phyloP scores from a whole-genome alignment of 2,797 vertebrate genomes.

The Rhynchotus rufescens region DNA sequence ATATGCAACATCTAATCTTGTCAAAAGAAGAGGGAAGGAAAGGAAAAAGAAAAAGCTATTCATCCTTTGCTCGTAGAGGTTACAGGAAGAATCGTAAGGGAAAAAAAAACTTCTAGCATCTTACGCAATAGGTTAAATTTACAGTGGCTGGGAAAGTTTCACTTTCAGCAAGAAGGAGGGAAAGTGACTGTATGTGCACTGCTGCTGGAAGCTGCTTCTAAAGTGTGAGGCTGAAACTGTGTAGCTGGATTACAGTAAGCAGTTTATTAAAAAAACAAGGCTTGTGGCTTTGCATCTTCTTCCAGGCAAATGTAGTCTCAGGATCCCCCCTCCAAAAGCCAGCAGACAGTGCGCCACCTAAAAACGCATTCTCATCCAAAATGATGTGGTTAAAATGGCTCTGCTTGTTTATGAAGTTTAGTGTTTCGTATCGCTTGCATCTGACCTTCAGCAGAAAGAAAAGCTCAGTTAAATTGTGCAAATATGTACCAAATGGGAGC shows the following conservation, averaged over 20 bases:
- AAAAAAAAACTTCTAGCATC: constrained; percentile 40
- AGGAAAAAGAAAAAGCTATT: constrained; percentile 54
- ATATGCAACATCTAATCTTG: constrained; percentile 69
- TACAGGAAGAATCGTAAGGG: constrained; percentile 25
- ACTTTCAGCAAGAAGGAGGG: constrained; percentile 45
- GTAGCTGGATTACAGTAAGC: constrained; percentile 62
- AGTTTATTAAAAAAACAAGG: constrained; percentile 56
- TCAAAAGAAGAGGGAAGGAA: neutral
- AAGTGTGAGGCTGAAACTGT: constrained; percentile 43
- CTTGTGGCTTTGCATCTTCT: constrained; percentile 58
- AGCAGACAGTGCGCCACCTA: constrained; percentile 61
- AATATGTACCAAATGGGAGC: constrained; percentile 64
- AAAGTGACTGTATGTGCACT: constrained; percentile 39
- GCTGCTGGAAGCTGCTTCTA: constrained; percentile 58
- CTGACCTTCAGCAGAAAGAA: constrained; percentile 68
- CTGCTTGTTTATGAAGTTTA: constrained; percentile 70
- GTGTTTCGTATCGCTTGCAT: constrained; percentile 63
- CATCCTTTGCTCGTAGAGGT: constrained; percentile 41
- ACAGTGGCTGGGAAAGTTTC: constrained; percentile 58
- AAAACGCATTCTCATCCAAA: constrained; percentile 49
- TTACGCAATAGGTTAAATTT: constrained; percentile 70
- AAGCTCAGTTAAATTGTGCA: constrained; percentile 67
- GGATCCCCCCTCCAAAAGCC: constrained; percentile 53
- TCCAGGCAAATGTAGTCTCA: constrained; percentile 41
- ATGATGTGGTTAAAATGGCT: constrained; percentile 51